Base-by-base conservation (phyloP, 2,888 invertebrate species). In the Stenchaetothrips biformis region DNA sequence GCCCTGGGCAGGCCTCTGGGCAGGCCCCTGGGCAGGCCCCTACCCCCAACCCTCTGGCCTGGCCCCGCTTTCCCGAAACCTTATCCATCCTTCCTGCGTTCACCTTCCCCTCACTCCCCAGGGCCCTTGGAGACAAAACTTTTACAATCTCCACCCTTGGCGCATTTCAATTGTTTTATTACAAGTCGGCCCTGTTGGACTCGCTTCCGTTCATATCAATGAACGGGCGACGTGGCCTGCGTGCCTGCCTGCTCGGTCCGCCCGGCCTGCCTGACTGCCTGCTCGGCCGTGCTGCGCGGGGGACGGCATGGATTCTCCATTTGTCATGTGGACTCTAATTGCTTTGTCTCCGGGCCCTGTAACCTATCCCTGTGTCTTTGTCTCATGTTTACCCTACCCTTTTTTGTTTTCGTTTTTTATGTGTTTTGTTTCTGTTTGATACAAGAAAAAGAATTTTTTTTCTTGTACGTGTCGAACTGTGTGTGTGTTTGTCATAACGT, bases 331-430 rank as follows among this genome's bases (percentile, higher is more conserved):
- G 11, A 21, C 67, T 11, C 21, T 21, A 74, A 74, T 25, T n/a
- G 67, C 25, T 74, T 74, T 74, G 67, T 74, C 67, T 74, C 67
- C 21, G 25, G 37, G 21, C 67, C 67, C 67, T 74, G 67, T 74
- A 47, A 37, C 67, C 78, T 74, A 79, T 81, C 49, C 79, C 81
- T 79, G 80, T 82, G 79, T 82, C 81, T 81, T 82, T 82, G 82
- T 82, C 82, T 82, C 81, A 81, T 83, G 82, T 83, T 83, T 83
- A 83, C 83, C 82, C 82, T 83, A 82, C 83, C 83, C 82, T 84
- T 82, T 82, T 83, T 83, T 83, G 83, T 83, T 83, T 74, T 74
- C 67, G 82, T 84, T 82, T 83, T 81, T 82, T 81, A 80, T 80
- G 78, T 83, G 82, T 83, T 78, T 81, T 82, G 81, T 80, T 80